A percentile compares a stretch with the other conserved stretches of the same genome.
phyloP scores from a whole-genome alignment of 2,113 vertebrate species.

The Mastomys natalensis region DNA sequence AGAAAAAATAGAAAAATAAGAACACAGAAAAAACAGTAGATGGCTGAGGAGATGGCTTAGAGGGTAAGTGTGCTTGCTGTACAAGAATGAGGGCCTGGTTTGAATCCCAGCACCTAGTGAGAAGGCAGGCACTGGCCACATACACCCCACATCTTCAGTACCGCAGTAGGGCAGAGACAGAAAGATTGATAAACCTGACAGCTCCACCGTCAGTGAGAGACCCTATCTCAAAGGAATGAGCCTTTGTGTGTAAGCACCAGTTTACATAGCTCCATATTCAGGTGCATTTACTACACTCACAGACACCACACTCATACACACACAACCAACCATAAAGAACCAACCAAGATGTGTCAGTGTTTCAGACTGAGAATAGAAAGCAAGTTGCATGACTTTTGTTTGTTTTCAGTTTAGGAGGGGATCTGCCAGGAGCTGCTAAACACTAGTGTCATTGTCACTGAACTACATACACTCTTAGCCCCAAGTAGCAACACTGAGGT shows the following conservation, averaged over 20 bases:
- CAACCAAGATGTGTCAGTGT: neutral
- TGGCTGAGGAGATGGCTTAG: neutral
- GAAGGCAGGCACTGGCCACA: neutral
- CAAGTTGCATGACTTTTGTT: neutral
- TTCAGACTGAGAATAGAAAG: neutral
- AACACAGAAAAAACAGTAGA: neutral
- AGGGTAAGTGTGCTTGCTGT: neutral
- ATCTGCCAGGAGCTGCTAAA: neutral
- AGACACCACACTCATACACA: neutral
- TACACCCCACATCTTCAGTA: neutral
- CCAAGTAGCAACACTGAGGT: neutral
- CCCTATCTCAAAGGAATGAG: neutral
- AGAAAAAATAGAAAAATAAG: neutral
- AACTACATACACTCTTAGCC: neutral
- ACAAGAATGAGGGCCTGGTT: neutral
- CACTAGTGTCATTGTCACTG: neutral
- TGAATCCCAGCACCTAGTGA: neutral
- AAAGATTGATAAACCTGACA: neutral
- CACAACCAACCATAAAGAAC: neutral
- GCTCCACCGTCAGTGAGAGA: neutral
- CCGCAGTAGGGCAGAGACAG: neutral
- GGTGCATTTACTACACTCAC: neutral
- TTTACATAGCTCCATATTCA: neutral
- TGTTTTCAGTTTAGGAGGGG: too few species aligned
- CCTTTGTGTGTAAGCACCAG: neutral